phyloP scores from a whole-genome alignment of 2,113 vertebrate species.

The Salvelinus namaycush region DNA sequence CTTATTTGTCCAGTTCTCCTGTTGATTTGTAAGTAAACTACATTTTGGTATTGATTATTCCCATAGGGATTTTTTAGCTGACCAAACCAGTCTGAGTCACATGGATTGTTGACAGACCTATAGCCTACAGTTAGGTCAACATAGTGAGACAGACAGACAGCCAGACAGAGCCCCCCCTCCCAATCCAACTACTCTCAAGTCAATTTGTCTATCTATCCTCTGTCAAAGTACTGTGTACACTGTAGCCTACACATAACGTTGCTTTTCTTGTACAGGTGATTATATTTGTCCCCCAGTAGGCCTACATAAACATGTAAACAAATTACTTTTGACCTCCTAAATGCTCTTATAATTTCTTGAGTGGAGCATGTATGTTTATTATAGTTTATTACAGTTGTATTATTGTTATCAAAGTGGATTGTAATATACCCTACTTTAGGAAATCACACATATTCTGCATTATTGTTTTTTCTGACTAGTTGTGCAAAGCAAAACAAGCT shows the following conservation, averaged over 20 bases:
- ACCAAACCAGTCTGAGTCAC: not conserved
- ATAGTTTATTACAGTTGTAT: not conserved
- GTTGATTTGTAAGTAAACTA: slow-evolving; percentile 25
- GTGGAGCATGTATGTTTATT: not conserved
- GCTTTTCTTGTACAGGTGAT: not conserved
- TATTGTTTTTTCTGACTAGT: not conserved
- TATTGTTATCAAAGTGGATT: not conserved
- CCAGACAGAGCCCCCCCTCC: not conserved
- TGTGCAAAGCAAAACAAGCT: not conserved
- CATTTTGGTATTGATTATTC: not conserved
- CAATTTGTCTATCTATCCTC: not conserved
- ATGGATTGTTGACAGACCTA: not conserved
- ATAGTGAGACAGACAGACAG: not conserved
- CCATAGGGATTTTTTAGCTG: not conserved
- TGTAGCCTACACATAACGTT: not conserved
- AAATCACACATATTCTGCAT: not conserved
- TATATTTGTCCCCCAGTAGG: not conserved
- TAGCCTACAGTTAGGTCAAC: not conserved
- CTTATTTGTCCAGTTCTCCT: slow-evolving; percentile 10
- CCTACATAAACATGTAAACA: not conserved
- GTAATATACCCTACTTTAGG: not conserved
- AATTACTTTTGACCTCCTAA: not conserved
- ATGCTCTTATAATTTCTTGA: not conserved
- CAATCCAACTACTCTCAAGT: not conserved
- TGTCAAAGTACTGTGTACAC: not conserved